phyloP scores from a whole-genome alignment of 2,113 vertebrate species.

The Apteryx mantelli region DNA sequence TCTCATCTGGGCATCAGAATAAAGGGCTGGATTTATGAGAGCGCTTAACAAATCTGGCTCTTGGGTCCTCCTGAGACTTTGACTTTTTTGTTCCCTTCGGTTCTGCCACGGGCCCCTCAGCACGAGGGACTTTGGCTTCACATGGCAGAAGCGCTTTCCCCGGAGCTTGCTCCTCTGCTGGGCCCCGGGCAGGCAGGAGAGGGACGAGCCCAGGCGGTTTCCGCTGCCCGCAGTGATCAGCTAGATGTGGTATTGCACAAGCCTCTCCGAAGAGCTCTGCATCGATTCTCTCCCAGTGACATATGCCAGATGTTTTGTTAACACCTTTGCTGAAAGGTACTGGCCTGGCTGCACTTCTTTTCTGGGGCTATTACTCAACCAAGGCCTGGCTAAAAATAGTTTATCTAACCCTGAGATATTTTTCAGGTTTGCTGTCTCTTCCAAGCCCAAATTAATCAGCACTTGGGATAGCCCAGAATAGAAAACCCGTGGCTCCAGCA shows the following conservation, averaged over 20 bases:
- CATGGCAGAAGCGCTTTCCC: neutral
- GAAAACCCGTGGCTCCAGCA: neutral
- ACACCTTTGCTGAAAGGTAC: neutral
- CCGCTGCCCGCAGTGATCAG: neutral
- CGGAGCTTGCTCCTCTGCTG: neutral
- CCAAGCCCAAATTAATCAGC: neutral
- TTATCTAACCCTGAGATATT: neutral
- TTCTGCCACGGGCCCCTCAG: neutral
- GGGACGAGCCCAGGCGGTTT: neutral
- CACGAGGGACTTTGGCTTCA: neutral
- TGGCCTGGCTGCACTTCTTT: neutral
- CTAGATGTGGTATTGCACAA: neutral
- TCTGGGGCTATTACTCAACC: neutral
- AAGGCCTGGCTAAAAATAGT: neutral
- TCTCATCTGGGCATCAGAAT: neutral
- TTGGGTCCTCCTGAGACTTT: neutral
- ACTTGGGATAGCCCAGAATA: neutral
- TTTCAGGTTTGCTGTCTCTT: neutral
- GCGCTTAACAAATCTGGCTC: neutral
- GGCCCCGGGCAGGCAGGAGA: too few species aligned
- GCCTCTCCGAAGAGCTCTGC: neutral
- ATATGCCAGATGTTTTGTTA: neutral
- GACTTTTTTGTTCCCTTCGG: neutral
- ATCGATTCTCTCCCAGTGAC: neutral
- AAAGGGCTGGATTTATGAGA: neutral